Percentiles rank a stretch among this genome's conserved stretches.
These are phyloP conservation scores for Xylota sylvarum DNA, from an alignment of 2,888 invertebrate species.

Conservation along the genomic window DNA sequence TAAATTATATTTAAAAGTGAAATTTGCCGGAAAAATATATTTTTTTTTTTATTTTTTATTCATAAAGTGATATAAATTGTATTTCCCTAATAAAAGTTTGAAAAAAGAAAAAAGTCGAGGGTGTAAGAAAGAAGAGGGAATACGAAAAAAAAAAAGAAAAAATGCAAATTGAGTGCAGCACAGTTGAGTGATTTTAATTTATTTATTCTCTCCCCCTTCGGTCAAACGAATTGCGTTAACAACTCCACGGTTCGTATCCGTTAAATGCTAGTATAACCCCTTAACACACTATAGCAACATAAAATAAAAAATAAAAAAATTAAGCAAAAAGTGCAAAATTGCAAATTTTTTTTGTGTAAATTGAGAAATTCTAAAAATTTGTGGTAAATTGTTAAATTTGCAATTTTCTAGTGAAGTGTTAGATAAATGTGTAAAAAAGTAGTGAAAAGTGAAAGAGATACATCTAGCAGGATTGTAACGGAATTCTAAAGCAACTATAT, in stretches of 20 bases:
- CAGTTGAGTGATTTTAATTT: slow-evolving; percentile 69
- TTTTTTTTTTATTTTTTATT: neutral
- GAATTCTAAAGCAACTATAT: slow-evolving; percentile 17
- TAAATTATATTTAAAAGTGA: slow-evolving; percentile 53
- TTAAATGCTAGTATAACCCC: neutral
- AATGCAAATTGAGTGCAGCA: slow-evolving; percentile 67
- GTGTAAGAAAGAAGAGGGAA: slow-evolving; percentile 1
- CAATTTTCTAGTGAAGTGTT: neutral
- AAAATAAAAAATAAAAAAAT: slow-evolving; percentile 9
- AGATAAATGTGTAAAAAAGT: neutral
- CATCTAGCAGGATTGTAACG: slow-evolving; percentile 22
- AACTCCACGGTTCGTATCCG: slow-evolving; percentile 7
- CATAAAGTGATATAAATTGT: slow-evolving; percentile 39
- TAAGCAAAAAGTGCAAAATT: slow-evolving; percentile 31
- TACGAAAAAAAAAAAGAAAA: slow-evolving; percentile 17
- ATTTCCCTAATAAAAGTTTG: slow-evolving; percentile 18
- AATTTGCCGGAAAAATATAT: slow-evolving; percentile 25
- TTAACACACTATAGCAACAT: neutral
- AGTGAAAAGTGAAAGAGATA: slow-evolving; percentile 30
- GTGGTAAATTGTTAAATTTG: neutral
- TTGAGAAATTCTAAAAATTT: neutral
- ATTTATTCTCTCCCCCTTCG: slow-evolving; percentile 10
- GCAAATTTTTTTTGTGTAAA: neutral
- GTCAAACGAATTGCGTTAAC: slow-evolving; percentile 19
- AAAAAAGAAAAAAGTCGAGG: neutral